Evolutionary conservation across 2,888 invertebrate genomes (phyloP).

Genomic region (Drosophila neotestacea): DNA sequence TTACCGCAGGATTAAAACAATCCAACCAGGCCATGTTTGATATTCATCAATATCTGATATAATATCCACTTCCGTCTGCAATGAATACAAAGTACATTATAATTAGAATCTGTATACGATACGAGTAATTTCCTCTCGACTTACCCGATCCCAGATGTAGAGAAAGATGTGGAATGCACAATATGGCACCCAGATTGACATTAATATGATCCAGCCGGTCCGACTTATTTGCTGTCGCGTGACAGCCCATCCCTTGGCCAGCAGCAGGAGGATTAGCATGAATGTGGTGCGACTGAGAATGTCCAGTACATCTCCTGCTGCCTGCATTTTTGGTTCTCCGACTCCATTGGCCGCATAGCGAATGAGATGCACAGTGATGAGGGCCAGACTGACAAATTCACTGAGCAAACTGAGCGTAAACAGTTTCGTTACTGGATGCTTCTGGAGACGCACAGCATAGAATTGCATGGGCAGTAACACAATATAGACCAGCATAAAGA

Average conservation of each 20-base stretch:
- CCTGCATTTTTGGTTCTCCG: slow-evolving; percentile 92
- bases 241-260: slow-evolving; percentile 99
- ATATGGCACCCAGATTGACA: slow-evolving; percentile 94
- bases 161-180: slow-evolving; percentile 95
- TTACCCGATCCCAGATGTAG: slow-evolving; percentile 98
- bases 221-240: slow-evolving; percentile 95
- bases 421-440: slow-evolving; percentile 95
- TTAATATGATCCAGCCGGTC: slow-evolving; percentile 88
- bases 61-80: slow-evolving; percentile 97
- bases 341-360: slow-evolving; percentile 96
- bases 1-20: slow-evolving; percentile 92
- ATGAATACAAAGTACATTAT: background rate
- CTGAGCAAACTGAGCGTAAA: slow-evolving; percentile 94
- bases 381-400: slow-evolving; percentile 93
- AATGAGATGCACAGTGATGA: slow-evolving; percentile 95
- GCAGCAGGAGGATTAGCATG: slow-evolving; percentile 94
- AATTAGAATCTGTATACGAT: background rate
- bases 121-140: slow-evolving; percentile 64
- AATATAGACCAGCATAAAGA: slow-evolving; percentile 94
- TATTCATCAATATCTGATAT: slow-evolving; percentile 98
- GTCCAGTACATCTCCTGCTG: slow-evolving; percentile 96
- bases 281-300: slow-evolving; percentile 97
- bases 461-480: slow-evolving; percentile 95
- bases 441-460: slow-evolving; percentile 94
- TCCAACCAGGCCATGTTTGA: slow-evolving; percentile 98